Base-by-base conservation (phyloP, 2,888 invertebrate species). In the Therioaphis trifolii region DNA sequence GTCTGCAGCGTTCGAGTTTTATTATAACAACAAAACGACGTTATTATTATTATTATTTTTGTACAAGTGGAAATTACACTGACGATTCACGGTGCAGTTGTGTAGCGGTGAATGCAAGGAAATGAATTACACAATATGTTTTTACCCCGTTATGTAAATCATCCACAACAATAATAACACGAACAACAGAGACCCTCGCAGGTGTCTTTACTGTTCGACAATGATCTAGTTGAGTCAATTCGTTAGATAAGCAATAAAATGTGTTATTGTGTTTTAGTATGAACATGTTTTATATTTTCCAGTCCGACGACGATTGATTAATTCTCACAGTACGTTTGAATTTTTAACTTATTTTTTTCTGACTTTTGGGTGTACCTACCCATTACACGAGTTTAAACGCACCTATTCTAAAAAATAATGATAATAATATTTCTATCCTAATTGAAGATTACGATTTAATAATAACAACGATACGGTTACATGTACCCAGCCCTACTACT, bases 371-470 rank as follows among this genome's bases (percentile, higher is more conserved):
- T 29, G 43, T 46, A 69, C n/a, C n/a, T n/a, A n/a, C 12, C 35
- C 29, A 46, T 63, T 49, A 49, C 63, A 63, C n/a, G 63, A 77
- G 35, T 77, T 49, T 66, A 49, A 77, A 77, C 49, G 49, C 63
- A 21, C 63, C 63, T 76, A 46, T 46, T 61, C 11, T 7, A 12
- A n/a, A 61, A 40, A 77, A 27, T n/a, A n/a, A n/a, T n/a, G n/a
- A n/a, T n/a, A 77, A 29, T 35, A 35, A 49, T 29, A 77, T 49
- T 66, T 7, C 63, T 52, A 63, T 29, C 29, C 63, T 77, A 49
- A 77, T 77, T 77, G 77, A 77, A 77, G 21, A 66, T 66, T 66
- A 49, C 63, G 66, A 66, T 66, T 63, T 66, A 76, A 76, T 76
- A 49, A 63, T 63, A 76, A 77, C 18, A 61, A 63, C 21, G 35